Evolutionary conservation across 2,113 vertebrate genomes (phyloP).

Genomic region (Talpa occidentalis): DNA sequence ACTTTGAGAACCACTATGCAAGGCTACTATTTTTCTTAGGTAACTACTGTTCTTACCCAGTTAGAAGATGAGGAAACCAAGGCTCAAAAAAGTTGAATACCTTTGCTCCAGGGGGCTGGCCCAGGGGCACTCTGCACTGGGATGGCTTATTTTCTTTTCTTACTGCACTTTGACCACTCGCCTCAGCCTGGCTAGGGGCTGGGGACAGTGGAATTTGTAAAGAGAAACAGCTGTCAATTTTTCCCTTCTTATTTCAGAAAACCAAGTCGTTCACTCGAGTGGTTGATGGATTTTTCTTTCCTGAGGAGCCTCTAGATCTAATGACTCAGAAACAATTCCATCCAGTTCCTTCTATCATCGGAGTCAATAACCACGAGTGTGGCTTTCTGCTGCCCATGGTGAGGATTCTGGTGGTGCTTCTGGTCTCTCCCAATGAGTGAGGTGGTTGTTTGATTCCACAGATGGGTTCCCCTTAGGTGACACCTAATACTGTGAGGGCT

Average conservation of each 20-base stretch:
- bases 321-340: slow-evolving; percentile 84
- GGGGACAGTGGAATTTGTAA: neutral
- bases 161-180: neutral
- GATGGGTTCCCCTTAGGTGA: neutral
- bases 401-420: neutral
- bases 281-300: slow-evolving; percentile 88
- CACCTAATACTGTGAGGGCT: accelerated
- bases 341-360: slow-evolving; percentile 87
- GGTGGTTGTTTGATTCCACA: neutral
- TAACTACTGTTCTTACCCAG: neutral
- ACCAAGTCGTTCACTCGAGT: slow-evolving; percentile 75
- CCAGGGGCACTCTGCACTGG: neutral
- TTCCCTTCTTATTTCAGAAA: slow-evolving; percentile 51
- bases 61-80: neutral
- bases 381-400: slow-evolving; percentile 86
- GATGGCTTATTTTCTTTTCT: neutral
- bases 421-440: neutral
- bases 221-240: neutral
- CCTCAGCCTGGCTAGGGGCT: neutral
- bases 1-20: neutral
- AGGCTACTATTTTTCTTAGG: no score
- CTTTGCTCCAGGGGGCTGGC: neutral
- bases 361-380: slow-evolving; percentile 90
- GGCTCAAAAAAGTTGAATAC: neutral
- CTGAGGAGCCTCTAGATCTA: slow-evolving; percentile 79